Evolutionary conservation across 2,888 invertebrate species (phyloP), one percentile per base, ranked within the genome.

Genomic region (Cantharis rufa): DNA sequence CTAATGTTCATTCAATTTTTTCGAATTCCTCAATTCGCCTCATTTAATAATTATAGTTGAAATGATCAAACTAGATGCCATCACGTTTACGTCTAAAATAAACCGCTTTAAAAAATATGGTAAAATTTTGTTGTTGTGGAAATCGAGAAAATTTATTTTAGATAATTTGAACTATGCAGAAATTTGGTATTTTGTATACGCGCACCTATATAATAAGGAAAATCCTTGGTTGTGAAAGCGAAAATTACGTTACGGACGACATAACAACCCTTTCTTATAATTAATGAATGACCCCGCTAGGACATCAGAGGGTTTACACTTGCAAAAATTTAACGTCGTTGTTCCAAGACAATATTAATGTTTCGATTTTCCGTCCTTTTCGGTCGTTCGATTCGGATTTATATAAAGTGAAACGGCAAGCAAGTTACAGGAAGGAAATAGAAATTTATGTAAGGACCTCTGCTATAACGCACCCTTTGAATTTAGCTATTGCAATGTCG

Each of bases 251-350:
- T 80, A 80, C 76, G 74, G 79, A 71, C 81, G 80, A 79, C 79
- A 78, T 79, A 80, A 78, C 80, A 79, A 79, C 81, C 84, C 82
- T 79, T 83, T 81, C 82, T 82, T 82, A 83, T 84, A 84, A 84
- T 84, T 83, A 83, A 83, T 84, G 81, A 82, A 83, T 81, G 81
- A 81, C 81, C 80, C 81, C 81, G 81, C 81, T 80, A 82, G 82
- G 82, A 82, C 82, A 82, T 80, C 75, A 76, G 76, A 81, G 82
- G 82, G 80, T 81, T 79, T 78, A 82, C 81, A 82, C 82, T 82
- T 82, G 79, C 79, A 82, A 82, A 82, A 83, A 80, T 83, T 80
- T 74, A 74, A 72, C 72, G 61, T 69, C 71, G 62, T 48, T 48
- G 48, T 75, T 69, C 69, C 70, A 68, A 72, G 74, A 72, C 71